Base-by-base conservation (phyloP, 2,888 invertebrate species). In the Odontocolon sp. region DNA sequence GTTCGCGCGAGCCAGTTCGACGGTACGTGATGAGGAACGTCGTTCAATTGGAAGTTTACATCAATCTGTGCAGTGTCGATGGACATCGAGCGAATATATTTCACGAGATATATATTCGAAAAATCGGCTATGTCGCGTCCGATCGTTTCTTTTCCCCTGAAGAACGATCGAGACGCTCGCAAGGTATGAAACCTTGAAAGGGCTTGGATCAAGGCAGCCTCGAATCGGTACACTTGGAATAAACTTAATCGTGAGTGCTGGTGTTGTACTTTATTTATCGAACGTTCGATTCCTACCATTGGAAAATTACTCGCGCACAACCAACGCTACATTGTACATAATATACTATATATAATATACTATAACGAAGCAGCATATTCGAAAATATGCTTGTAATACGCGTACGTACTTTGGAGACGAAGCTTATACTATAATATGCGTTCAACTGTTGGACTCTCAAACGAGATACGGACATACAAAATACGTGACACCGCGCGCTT, bases 161-260 rank as follows among this genome's bases (percentile, higher is more conserved):
- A 47, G 50, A 59, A 50, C 8, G 59, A 31, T 8, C 18, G 45
- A 66, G 26, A 68, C n/a, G 40, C 36, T 56, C 64, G 36, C 73
- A 71, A 78, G 82, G 82, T 81, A 82, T 82, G 82, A 82, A 82
- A 77, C 82, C 82, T 81, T 69, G 80, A 47, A 47, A 36, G 26
- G 23, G 16, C 40, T 36, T 59, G 28, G 26, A 23, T 21, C 36
- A 38, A 26, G 4, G 3, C 36, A 36, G 26, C 33, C 18, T 31
- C 50, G 9, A n/a, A 3, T 36, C 9, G 9, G 42, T 11, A 21
- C 33, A 54, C 47, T 33, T 31, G 18, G 36, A 36, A 40, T 11
- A 42, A 74, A 40, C n/a, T 21, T 47, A 23, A 38, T 59, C 57
- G 59, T 45, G 59, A 70, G 69, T 75, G 57, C 14, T 42, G 64